Evolutionary conservation across 2,113 vertebrate genomes (phyloP).

Genomic region (Callocephalon fimbriatum): DNA sequence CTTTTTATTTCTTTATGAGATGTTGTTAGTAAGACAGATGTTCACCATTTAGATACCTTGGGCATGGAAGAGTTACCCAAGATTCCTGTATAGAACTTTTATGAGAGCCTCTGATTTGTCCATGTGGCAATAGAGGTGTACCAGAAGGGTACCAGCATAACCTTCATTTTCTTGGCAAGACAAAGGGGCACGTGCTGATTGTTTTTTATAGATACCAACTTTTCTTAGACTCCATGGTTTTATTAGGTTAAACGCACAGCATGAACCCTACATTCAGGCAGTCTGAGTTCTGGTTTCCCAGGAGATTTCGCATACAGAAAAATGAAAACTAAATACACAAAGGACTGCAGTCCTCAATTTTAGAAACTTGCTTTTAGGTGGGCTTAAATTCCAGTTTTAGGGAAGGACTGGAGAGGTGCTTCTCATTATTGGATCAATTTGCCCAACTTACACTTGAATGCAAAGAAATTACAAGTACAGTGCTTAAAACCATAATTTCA

Average conservation of each 20-base stretch:
- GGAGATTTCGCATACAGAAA: not conserved
- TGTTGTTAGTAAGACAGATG: not conserved
- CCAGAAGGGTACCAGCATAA: not conserved
- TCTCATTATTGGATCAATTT: not conserved
- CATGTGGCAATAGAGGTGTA: not conserved
- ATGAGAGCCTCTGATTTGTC: not conserved
- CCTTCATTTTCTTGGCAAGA: not conserved
- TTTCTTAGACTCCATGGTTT: not conserved
- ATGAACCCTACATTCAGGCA: not conserved
- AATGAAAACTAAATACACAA: not conserved
- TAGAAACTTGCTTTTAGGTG: not conserved
- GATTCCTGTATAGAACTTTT: not conserved
- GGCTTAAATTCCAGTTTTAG: not conserved
- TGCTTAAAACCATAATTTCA: not conserved
- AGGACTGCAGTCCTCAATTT: not conserved
- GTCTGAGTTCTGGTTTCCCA: not conserved
- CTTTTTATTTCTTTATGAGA: not conserved
- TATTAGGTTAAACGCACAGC: not conserved
- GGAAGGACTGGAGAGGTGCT: not conserved
- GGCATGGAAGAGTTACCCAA: not conserved
- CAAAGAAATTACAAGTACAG: not conserved
- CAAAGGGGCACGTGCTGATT: fast-evolving
- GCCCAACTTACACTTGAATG: not conserved
- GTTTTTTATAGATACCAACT: not conserved
- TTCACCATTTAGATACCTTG: not conserved